Evolutionary conservation across 1,140 invertebrate species (phyloP).

Genomic region (Aporrectodea caliginosa): DNA sequence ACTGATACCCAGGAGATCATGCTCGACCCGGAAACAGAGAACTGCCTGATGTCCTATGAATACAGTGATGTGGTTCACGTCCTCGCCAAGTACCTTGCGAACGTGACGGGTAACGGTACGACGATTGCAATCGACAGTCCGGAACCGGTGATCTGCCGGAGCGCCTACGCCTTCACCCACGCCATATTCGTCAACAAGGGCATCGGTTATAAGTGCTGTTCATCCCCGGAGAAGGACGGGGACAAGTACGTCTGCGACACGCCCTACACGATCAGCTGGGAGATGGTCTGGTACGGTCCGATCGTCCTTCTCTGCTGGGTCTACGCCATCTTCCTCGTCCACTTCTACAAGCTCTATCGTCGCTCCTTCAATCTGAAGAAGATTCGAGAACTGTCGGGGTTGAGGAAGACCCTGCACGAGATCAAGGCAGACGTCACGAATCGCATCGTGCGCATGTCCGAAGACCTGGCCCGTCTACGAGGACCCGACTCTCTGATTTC

Average conservation of each 20-base stretch:
- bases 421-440: constrained; percentile 8
- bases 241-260: neutral
- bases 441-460: neutral
- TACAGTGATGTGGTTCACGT: neutral
- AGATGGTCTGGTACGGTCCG: constrained; percentile 24
- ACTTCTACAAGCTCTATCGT: constrained; percentile 22
- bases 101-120: constrained; percentile 7
- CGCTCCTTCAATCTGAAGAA: constrained; percentile 10
- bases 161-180: constrained; percentile 17
- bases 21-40: neutral
- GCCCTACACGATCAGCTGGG: constrained; percentile 1
- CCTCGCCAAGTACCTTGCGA: constrained; percentile 4
- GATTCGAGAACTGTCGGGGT: constrained; percentile 1
- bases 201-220: constrained; percentile 16
- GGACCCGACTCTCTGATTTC: constrained; percentile 13
- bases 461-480: constrained; percentile 1
- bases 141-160: constrained; percentile 14
- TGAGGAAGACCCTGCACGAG: constrained; percentile 15
- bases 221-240: neutral
- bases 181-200: neutral
- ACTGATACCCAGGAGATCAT: neutral
- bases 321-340: constrained; percentile 7
- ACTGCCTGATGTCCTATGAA: neutral
- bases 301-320: constrained; percentile 11
- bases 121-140: neutral